phyloP scores from a whole-genome alignment of 2,888 invertebrate genomes.

The Catocala fraxini region DNA sequence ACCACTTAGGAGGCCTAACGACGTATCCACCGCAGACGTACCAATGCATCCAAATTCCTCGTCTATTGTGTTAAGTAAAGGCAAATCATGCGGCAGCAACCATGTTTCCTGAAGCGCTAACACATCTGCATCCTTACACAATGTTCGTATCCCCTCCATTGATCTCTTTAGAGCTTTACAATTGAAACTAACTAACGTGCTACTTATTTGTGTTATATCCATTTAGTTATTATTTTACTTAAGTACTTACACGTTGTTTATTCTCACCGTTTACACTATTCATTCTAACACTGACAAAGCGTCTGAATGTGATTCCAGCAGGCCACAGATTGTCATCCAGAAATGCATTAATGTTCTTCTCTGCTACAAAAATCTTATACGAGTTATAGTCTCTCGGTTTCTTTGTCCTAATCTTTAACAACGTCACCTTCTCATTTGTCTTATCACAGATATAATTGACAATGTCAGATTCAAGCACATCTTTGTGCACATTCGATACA shows the following conservation, averaged over 20 bases:
- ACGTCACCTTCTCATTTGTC: conserved; percentile 5
- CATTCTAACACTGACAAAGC: conserved; percentile 12
- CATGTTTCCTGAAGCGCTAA: conserved; percentile 3
- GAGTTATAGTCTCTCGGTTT: conserved; percentile 18
- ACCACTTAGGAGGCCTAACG: conserved; percentile 14
- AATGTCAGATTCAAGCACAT: no score
- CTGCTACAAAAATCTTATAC: conserved; percentile 20
- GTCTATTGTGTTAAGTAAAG: conserved; percentile 10
- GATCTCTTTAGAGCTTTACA: no score
- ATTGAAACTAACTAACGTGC: conserved; percentile 2
- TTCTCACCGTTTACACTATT: no score
- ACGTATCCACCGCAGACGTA: conserved; percentile 12
- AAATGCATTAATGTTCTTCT: conserved; percentile 7
- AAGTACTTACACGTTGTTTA: no score
- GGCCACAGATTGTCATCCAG: conserved; percentile 22
- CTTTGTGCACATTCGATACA: no score
- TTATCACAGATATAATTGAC: no score
- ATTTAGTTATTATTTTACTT: no score
- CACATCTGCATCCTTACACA: conserved; percentile 3
- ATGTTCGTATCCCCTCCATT: no score
- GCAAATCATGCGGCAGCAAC: conserved; percentile 11
- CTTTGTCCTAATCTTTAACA: conserved; percentile 14
- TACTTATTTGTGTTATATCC: no score
- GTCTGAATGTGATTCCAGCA: conserved; percentile 20
- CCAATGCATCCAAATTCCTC: conserved; percentile 15